Base-by-base conservation (phyloP, 2,113 vertebrate genomes). In the Scomber colias region DNA sequence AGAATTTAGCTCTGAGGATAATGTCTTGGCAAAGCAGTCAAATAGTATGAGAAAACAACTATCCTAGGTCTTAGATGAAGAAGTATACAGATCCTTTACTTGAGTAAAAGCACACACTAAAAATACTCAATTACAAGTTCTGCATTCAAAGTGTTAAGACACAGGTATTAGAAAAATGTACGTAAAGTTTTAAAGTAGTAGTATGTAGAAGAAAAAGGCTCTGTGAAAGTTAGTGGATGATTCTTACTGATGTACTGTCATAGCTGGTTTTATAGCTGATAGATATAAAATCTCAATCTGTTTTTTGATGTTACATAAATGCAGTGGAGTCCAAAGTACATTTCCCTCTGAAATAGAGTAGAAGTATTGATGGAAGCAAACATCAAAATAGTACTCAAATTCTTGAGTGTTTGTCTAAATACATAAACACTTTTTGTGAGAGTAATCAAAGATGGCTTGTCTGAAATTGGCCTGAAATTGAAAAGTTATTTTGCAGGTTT, bases 1-100 rank as follows among this genome's bases (percentile, higher is more conserved):
- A 59, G 40, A 73, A 72, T 13, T 80, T 12, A 65, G 40, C 35
- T 77, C 19, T 6, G 54, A 59, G 11, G 31, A 71, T 77, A 69
- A 72, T 44, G 11, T 54, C 53, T 74, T 59, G 15, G 61, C 63
- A 4, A 66, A 79, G 51, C 4, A 21, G 19, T 48, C 11, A 13
- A 55, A 27, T 2, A 40, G 14, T 11, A 67, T 50, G 35, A n/a
- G 19, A 1, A n/a, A 15, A 24, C 3, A 16, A 9, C 7, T 40
- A 40, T 40, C 35, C 35, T 40, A 9, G n/a, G 9, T 40, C 35
- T 9, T 40, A 9, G n/a, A 62, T 56, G 8, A 71, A 49, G 3
- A 61, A 24, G 6, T 72, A 30, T 1, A 66, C 55, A 44, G 16
- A 67, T 76, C 44, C 9, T 70, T 27, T 75, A 15, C n/a, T 54